Percentiles rank a stretch among this genome's conserved stretches.
Evolutionary conservation across 2,113 vertebrate species (phyloP).

Genomic region (Daubentonia madagascariensis): DNA sequence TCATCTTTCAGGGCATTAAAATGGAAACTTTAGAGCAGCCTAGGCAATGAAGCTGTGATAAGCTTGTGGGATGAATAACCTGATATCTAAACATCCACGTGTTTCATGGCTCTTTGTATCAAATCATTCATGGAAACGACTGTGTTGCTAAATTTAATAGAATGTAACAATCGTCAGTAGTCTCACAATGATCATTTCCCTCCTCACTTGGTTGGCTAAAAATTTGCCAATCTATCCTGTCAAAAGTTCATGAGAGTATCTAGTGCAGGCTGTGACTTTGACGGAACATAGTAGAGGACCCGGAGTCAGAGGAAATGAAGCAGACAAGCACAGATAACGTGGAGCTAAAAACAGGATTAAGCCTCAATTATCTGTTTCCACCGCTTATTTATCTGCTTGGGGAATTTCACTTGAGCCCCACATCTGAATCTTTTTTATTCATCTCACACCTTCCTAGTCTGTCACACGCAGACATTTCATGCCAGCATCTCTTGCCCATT

Average conservation of each 20-base stretch:
- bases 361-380: neutral
- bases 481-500: neutral
- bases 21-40: neutral
- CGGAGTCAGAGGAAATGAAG: neutral
- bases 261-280: neutral
- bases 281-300: neutral
- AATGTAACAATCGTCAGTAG: too few relatives aligned
- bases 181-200: neutral
- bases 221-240: neutral
- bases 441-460: neutral
- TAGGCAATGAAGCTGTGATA: neutral
- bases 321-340: rapidly evolving
- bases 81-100: neutral
- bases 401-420: neutral
- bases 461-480: neutral
- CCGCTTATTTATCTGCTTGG: neutral
- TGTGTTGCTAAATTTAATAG: neutral
- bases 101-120: neutral
- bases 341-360: too few relatives aligned
- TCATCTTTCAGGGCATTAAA: neutral
- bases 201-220: neutral
- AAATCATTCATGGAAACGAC: neutral
- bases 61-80: too few relatives aligned
- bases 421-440: too few relatives aligned
- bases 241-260: neutral